Percentiles rank a stretch among this genome's conserved stretches.
phyloP scores from a whole-genome alignment of 2,113 vertebrate genomes.

The Bungarus multicinctus region DNA sequence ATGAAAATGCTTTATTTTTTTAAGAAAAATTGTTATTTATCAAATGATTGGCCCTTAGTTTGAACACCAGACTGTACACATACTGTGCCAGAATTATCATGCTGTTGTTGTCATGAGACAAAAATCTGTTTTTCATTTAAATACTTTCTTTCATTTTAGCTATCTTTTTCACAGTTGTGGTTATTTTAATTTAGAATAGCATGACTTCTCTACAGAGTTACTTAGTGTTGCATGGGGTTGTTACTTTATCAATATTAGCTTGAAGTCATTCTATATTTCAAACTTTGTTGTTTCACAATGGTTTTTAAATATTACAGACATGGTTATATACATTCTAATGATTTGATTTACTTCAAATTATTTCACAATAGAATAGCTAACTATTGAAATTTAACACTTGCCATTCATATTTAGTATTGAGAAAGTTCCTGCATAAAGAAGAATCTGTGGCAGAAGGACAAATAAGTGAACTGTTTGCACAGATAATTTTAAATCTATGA shows the following conservation, averaged over 20 bases:
- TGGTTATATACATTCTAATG: not conserved
- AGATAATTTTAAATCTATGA: not conserved
- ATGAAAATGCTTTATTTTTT: not conserved
- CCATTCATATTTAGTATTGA: not conserved
- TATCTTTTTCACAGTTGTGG: not conserved
- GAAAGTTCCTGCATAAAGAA: not conserved
- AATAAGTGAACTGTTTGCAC: not conserved
- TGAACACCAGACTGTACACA: not conserved
- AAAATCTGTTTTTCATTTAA: constrained; percentile 27
- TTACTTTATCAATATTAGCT: not conserved
- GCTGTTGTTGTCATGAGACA: not conserved
- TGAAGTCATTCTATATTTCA: not conserved
- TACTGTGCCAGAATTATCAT: not conserved
- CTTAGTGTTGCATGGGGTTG: not conserved
- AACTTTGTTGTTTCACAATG: not conserved
- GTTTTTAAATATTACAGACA: not conserved
- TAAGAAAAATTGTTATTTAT: not conserved
- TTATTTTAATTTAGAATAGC: not conserved
- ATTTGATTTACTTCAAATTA: not conserved
- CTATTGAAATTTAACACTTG: not conserved
- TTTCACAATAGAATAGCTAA: not conserved
- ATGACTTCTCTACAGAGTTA: not conserved
- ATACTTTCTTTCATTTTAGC: not conserved
- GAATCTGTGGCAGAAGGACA: not conserved
- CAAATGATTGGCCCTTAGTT: not conserved